phyloP scores from a whole-genome alignment of 2,888 invertebrate species.

The Lepidocyrtoides sp. region DNA sequence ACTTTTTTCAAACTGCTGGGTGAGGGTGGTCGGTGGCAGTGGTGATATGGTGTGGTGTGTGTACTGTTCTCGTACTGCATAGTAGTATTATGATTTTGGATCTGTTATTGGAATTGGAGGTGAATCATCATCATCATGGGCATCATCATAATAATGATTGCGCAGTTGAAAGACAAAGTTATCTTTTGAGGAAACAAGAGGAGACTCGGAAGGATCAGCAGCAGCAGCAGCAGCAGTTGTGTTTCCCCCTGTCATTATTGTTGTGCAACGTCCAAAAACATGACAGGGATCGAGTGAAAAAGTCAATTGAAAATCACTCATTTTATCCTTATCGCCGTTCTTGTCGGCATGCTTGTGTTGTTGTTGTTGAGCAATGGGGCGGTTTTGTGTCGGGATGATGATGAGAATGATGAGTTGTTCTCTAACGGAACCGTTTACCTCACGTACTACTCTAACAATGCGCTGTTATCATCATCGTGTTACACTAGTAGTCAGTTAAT shows the following conservation, averaged over 20 bases:
- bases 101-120: not conserved
- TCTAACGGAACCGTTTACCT: not conserved
- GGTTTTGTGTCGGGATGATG: constrained; percentile 17
- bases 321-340: not conserved
- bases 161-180: not conserved
- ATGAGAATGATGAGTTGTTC: not conserved
- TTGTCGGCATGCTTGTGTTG: not conserved
- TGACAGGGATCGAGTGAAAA: not conserved
- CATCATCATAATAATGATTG: not conserved
- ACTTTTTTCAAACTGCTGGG: not conserved
- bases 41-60: too few relatives aligned
- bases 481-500: constrained; percentile 29
- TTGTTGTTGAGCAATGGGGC: not conserved
- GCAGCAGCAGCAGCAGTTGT: not conserved
- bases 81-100: constrained; percentile 1
- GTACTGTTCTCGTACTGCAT: not conserved
- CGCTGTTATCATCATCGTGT: too few relatives aligned
- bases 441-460: not conserved
- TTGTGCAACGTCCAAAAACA: not conserved
- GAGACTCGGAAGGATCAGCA: constrained; percentile 1
- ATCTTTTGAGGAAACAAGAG: not conserved
- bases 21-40: too few relatives aligned
- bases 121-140: not conserved
- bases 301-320: constrained; percentile 26
- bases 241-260: not conserved